Evolutionary conservation across 2,797 vertebrate genomes (phyloP).

Genomic region (Falco naumanni): DNA sequence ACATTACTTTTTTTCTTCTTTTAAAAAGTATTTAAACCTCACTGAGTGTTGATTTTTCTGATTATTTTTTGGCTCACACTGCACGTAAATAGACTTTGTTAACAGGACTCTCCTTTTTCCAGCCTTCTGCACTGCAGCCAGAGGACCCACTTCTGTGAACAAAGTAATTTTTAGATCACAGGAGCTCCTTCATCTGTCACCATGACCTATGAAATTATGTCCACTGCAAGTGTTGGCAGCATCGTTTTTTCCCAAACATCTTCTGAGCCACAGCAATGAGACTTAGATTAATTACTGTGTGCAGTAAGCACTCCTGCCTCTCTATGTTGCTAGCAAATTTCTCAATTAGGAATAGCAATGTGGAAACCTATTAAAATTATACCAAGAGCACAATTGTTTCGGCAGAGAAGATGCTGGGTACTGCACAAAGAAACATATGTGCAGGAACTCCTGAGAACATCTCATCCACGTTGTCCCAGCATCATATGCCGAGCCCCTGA

Average conservation of each 20-base stretch:
- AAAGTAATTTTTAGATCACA: not conserved
- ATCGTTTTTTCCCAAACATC: too few relatives aligned
- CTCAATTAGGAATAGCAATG: not conserved
- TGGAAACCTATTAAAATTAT: not conserved
- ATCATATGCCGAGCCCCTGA: fast-evolving
- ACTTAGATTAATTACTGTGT: fast-evolving
- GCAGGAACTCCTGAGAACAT: too few relatives aligned
- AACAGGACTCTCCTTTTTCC: not conserved
- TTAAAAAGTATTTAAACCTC: not conserved
- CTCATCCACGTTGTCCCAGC: fast-evolving
- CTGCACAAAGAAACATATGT: not conserved
- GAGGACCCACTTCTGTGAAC: not conserved
- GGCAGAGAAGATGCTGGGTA: not conserved
- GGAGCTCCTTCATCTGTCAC: not conserved
- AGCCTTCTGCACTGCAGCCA: not conserved
- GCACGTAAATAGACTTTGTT: not conserved
- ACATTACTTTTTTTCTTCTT: not conserved
- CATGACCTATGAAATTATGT: not conserved
- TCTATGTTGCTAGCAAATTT: not conserved
- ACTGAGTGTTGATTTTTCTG: not conserved
- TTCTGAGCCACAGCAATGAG: not conserved
- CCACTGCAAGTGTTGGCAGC: not conserved
- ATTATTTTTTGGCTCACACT: not conserved
- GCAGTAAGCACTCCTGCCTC: not conserved
- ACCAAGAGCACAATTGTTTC: not conserved